Conservation (phyloP, 2,888 invertebrate species). For the Imbricaverruca yamaguchii region DNA sequence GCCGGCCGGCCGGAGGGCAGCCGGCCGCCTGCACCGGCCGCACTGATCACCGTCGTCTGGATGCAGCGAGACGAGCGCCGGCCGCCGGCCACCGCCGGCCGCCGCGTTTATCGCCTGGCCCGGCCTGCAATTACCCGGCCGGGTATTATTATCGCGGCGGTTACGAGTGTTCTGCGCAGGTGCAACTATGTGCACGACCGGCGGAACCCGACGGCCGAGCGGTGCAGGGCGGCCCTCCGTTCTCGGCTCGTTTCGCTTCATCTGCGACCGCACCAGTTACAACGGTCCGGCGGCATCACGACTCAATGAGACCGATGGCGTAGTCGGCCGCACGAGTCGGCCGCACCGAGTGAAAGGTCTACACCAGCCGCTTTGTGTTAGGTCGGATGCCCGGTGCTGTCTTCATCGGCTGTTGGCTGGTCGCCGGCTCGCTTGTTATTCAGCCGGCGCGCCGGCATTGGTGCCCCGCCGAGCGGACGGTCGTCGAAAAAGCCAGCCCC, state of each 20-base stretch:
- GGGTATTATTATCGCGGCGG: background rate
- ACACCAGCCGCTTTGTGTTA: background rate
- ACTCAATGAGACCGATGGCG: background rate
- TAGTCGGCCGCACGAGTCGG: background rate
- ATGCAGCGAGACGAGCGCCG: background rate
- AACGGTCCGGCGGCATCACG: background rate
- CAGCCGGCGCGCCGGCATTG: background rate
- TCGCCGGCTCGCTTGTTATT: background rate
- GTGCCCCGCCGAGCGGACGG: background rate
- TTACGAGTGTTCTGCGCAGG: background rate
- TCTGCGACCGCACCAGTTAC: background rate
- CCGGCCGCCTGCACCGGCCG: background rate
- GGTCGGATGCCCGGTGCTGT: background rate
- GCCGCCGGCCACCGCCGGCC: background rate
- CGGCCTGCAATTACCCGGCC: background rate
- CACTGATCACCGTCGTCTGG: background rate
- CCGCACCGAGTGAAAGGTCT: background rate
- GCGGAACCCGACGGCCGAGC: too few species aligned
- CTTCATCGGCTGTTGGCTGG: background rate
- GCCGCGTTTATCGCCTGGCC: background rate
- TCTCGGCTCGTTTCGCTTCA: too few species aligned
- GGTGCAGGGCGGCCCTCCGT: too few species aligned
- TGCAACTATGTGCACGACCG: background rate
- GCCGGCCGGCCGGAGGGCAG: too few species aligned
- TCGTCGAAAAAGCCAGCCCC: background rate